These are phyloP conservation scores for Luffia ferchaultella DNA, from an alignment of 2,888 invertebrate species.

Conservation along the genomic window DNA sequence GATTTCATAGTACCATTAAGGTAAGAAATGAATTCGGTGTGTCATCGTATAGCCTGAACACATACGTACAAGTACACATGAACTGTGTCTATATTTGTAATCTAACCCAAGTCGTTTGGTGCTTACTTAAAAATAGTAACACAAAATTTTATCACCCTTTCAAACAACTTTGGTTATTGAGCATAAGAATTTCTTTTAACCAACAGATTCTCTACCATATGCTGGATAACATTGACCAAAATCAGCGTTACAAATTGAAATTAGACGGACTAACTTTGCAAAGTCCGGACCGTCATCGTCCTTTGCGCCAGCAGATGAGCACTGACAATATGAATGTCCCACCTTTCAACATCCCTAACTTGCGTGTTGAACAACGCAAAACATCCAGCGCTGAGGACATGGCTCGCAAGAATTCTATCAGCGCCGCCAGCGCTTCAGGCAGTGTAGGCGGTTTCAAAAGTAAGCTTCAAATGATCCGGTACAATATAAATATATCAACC, in stretches of 20 bases:
- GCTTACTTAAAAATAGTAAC: too few species aligned
- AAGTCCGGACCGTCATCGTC: constrained; percentile 79
- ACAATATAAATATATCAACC: too few species aligned
- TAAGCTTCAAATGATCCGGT: too few species aligned
- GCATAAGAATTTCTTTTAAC: too few species aligned
- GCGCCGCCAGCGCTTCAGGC: constrained; percentile 38
- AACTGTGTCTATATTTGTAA: too few species aligned
- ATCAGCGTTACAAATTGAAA: constrained; percentile 89
- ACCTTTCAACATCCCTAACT: constrained; percentile 88
- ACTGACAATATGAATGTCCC: constrained; percentile 87
- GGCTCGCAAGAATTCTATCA: constrained; percentile 86
- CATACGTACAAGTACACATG: too few species aligned
- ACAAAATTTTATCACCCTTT: too few species aligned
- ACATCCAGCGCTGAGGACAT: constrained; percentile 92
- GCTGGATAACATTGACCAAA: constrained; percentile 88
- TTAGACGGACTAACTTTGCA: constrained; percentile 80
- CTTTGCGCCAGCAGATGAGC: constrained; percentile 82
- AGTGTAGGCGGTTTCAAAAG: constrained; percentile 25
- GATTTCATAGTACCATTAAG: neutral
- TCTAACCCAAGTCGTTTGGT: too few species aligned
- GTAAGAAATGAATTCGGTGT: neutral
- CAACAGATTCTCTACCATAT: constrained; percentile 89
- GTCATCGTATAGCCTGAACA: too few species aligned
- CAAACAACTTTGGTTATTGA: too few species aligned
- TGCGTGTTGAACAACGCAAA: constrained; percentile 86